Evolutionary conservation across 1,140 invertebrate species (phyloP), one percentile per base, ranked within the genome.

Genomic region (Pemphigus obesinymphae): DNA sequence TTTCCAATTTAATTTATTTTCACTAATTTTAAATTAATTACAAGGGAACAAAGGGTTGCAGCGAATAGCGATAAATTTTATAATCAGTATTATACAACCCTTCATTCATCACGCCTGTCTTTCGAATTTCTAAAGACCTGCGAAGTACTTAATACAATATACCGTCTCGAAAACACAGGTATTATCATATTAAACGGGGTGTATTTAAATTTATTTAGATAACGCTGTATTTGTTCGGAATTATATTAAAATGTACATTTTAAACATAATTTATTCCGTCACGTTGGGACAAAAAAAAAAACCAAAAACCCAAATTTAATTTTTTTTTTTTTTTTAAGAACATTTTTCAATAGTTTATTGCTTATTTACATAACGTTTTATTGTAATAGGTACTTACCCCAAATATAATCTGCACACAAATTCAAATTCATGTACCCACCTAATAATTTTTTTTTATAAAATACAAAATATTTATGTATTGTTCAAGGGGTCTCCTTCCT

Each of bases 131-230:
- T 8, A 48, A 48, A 8, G 2, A 48, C 2, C 45, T 2, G 13
- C 2, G 20, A 66, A 66, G 34, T 37, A 66, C 20, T 66, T n/a
- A 34, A 63, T 8, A 29, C 29, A 34, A 34, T 63, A 34, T 31
- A n/a, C n/a, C 29, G 29, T 63, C 31, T 63, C 34, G 34, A 63
- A 31, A 34, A 63, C 58, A 29, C 58, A 20, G 58, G 26, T 63
- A 63, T 63, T 63, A 63, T 61, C 34, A 66, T 66, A 66, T 34
- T 66, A 66, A 61, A 61, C 15, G 26, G n/a, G n/a, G n/a, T 61
- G 3, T 66, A 37, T 37, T 66, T 66, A 66, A 66, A 66, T 37
- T 40, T 66, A 34, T 34, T 34, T 20, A 34, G 61, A 66, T 66
- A 66, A 2, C 8, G 61, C 7, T 5, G 20, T 34, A 13, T 11